These are phyloP conservation scores for Sylvicola cinctus DNA, from an alignment of 2,888 invertebrate species.

Conservation along the genomic window DNA sequence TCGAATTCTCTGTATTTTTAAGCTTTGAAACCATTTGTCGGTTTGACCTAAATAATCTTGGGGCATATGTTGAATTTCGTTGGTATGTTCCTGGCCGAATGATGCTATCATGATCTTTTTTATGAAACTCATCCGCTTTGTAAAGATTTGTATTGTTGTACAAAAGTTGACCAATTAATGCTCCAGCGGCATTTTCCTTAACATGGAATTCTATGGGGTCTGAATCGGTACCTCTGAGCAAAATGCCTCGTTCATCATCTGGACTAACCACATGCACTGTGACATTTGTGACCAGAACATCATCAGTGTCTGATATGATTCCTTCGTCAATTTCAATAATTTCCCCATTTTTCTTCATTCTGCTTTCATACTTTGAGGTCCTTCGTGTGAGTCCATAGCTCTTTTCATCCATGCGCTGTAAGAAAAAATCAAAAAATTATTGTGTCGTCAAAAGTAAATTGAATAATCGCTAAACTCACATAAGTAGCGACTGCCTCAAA, in stretches of 20 bases:
- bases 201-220: constrained; percentile 54
- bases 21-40: constrained; percentile 9
- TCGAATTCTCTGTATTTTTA: constrained; percentile 5
- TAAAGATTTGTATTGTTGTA: constrained; percentile 22
- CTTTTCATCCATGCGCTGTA: constrained; percentile 19
- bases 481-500: constrained; percentile 66
- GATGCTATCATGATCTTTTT: background rate
- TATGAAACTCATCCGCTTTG: background rate
- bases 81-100: background rate
- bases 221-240: constrained; percentile 45
- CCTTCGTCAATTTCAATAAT: constrained; percentile 20
- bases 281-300: constrained; percentile 59
- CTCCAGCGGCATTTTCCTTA: constrained; percentile 52
- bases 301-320: constrained; percentile 23
- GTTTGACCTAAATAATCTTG: constrained; percentile 6
- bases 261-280: constrained; percentile 67
- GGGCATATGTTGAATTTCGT: constrained; percentile 4
- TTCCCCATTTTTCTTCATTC: constrained; percentile 12
- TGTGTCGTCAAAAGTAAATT: background rate
- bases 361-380: constrained; percentile 9
- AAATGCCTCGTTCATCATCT: constrained; percentile 43
- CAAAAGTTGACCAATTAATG: constrained; percentile 49
- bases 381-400: constrained; percentile 9
- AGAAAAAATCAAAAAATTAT: background rate
- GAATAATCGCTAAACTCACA: constrained; percentile 3